Evolutionary conservation across 2,888 invertebrate genomes (phyloP), one percentile per base, ranked within the genome.

Genomic region (Scaptomyza caliginosa): DNA sequence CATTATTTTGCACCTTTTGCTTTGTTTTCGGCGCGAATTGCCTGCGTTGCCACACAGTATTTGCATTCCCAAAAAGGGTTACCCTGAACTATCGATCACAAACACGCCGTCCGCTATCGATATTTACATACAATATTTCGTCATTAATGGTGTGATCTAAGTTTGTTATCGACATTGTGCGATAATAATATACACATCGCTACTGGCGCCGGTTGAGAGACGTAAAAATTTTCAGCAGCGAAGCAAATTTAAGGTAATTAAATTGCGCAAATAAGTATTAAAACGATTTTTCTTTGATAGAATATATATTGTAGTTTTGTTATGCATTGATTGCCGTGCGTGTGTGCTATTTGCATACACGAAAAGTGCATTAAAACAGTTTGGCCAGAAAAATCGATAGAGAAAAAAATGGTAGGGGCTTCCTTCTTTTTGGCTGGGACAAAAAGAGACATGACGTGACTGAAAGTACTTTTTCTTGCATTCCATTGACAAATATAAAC

Each of bases 361-460:
- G 63, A 63, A 54, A 79, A 71, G 48, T 71, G 64, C 57, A 71
- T 56, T 49, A 24, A 48, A 65, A 32, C 34, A 32, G 43, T 40
- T 36, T 23, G 48, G 56, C 16, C 38, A 54, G 45, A 79, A 79
- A 80, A 80, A 75, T 86, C 80, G 70, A 80, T 80, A 86, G 23
- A 43, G 36, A 45, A 57, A 68, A 82, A 85, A 67, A 64, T 75
- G 80, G 80, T 68, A 60, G 74, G 84, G 80, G 82, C 46, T 71
- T 50, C 42, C 40, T 75, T 52, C 40, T 5, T 52, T 46, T 67
- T 42, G 43, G 23, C 46, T 46, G 49, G 51, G 54, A 34, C 6
- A 46, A 45, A 23, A 38, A 71, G 21, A 32, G 73, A 82, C 75
- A 82, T 82, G 89, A 88, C 88, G 88, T 89, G 89, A 89, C 88